phyloP scores from a whole-genome alignment of 2,113 vertebrate species.

The Carassius auratus region DNA sequence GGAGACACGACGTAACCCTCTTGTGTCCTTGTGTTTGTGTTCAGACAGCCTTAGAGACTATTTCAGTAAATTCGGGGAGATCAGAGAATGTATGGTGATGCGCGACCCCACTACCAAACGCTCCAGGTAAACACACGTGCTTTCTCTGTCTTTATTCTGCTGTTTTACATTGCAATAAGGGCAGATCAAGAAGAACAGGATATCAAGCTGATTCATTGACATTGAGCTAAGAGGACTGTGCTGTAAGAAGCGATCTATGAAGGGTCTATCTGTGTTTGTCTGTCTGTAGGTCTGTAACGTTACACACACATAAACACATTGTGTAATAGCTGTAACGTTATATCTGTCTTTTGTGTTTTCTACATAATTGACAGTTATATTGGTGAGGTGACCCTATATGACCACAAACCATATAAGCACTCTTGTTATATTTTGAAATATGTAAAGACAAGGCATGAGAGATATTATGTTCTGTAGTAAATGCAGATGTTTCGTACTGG shows the following conservation, averaged over 20 bases:
- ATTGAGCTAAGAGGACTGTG: conserved; percentile 64
- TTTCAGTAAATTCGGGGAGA: conserved; percentile 99
- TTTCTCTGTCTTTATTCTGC: conserved; percentile 53
- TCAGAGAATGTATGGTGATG: conserved; percentile 99
- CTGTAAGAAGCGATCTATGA: too few relatives aligned
- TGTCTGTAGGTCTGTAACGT: too few relatives aligned
- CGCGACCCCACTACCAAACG: conserved; percentile 98
- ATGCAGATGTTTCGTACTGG: not conserved
- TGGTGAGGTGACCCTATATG: not conserved
- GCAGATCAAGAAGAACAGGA: conserved; percentile 70
- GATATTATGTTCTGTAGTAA: not conserved
- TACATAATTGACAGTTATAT: not conserved
- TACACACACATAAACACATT: not conserved
- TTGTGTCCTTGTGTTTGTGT: conserved; percentile 62
- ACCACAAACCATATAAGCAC: not conserved
- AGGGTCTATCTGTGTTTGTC: too few relatives aligned
- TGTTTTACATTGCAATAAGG: conserved; percentile 69
- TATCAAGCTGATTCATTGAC: conserved; percentile 76
- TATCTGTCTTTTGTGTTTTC: not conserved
- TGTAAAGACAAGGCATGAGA: not conserved
- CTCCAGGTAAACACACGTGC: conserved; percentile 88
- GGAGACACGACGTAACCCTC: conserved; percentile 29
- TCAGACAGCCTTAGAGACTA: conserved; percentile 99
- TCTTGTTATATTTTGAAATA: not conserved
- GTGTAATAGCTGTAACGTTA: not conserved